Evolutionary conservation across 2,888 invertebrate species (phyloP), one percentile per base, ranked within the genome.

Genomic region (Drosophila affinis): DNA sequence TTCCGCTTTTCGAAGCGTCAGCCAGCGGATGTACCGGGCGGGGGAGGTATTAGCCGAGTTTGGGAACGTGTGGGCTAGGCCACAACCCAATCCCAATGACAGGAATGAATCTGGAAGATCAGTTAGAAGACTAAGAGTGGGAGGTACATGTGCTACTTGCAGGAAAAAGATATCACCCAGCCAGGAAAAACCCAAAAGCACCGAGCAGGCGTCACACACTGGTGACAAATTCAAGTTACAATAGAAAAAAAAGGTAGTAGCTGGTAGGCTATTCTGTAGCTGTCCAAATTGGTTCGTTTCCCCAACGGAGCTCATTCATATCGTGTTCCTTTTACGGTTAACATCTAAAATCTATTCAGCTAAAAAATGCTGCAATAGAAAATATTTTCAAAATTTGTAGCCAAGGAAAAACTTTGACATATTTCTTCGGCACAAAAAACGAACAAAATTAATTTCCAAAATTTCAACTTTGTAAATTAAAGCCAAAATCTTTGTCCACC

Each of bases 291-390:
- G 27, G 14, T 39, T 39, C 14, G 14, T 39, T 14, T 6, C 3
- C 48, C 3, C 1, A 10, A 3, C 0, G 34, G 21, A 46, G 34
- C 18, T 51, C 74, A 74, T 52, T 74, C 59, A n/a, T 10, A 29
- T 47, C 24, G 18, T n/a, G 32, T 58, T 46, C 9, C 44, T 53
- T 9, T 12, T 53, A 53, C 49, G 52, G 70, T 49, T 17, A 56
- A 69, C 75, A 69, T 56, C 58, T 17, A 56, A 69, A 70, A 69
- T 56, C 58, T 44, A 27, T 29, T 44, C 34, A 10, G 5, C n/a
- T 45, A 44, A 45, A 48, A 55, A 55, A 71, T 63, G 57, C 55
- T 51, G 58, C 51, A 47, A n/a, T 58, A 29, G 21, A 46, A 18
- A 21, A 72, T 55, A 32, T 48, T 54, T 14, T 2, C 6, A 3